Base-by-base conservation (phyloP, 2,797 vertebrate genomes). In the Pelochelys cantorii region DNA sequence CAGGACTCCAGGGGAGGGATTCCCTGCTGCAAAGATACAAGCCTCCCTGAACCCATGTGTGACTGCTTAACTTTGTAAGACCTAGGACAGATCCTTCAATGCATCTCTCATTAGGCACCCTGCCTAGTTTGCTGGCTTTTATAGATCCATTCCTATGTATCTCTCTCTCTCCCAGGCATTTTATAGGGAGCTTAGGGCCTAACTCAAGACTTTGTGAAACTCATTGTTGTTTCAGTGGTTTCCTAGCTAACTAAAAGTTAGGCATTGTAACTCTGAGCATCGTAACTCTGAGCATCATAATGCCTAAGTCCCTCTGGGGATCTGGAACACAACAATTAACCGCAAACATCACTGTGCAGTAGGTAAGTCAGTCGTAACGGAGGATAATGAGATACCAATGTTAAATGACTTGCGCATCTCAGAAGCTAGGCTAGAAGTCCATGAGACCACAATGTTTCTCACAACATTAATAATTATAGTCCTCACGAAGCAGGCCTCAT, bases 391-490 rank as follows among this genome's bases (percentile, higher is more conserved):
- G 23, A 7, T 25, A 75, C 22, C 22, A 27, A 27, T 11, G 37
- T 83, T 3, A 78, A 60, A 79, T 55, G 0, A 34, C 83, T 87
- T 86, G 20, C 11, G 27, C 75, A 79, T 25, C 55, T 55, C 53
- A 79, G 31, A 79, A 31, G 53, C 3, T 83, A 48, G 15, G 17
- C 90, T 65, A 77, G 84, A 53, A 90, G 37, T 48, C 27, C 68
- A 8, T 12, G 57, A 5, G 1, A 8, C 0, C 2, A 2, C 3
- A 2, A 1, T 65, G 53, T 56, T 23, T 75, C 74, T 27, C 42
- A 71, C 65, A 37, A 71, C 18, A 22, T 71, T 71, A 71, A 37
- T 22, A 34, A 18, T 9, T 34, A 37, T 22, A 71, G 18, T n/a
- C 65, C 18, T 71, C 65, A 71, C 17, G n/a, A 71, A 71, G 18